Percentiles rank a stretch among this genome's conserved stretches.
Evolutionary conservation across 64 coral and sea anemone genomes (phyloP).

Genomic region (Montipora foliosa): DNA sequence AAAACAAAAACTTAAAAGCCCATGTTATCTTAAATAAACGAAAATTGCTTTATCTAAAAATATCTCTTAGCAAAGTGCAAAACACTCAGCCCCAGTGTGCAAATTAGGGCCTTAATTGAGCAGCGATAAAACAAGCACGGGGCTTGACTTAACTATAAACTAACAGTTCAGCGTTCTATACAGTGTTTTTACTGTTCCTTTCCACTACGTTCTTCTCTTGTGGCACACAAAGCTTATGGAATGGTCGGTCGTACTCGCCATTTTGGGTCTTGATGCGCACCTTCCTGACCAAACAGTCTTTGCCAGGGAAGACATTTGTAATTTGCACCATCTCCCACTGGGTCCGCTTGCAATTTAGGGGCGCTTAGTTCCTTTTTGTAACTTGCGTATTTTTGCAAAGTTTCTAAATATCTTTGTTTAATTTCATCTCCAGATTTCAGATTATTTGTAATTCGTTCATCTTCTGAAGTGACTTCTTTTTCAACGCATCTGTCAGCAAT

Average conservation of each 20-base stretch:
- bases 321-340: neutral
- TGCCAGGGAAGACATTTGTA: neutral
- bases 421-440: constrained; percentile 52
- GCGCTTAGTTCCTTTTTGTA: constrained; percentile 69
- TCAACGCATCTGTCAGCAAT: constrained; percentile 27
- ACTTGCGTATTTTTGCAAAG: constrained; percentile 63
- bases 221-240: constrained; percentile 35
- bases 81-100: too few species aligned
- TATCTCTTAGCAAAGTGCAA: too few species aligned
- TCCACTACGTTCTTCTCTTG: constrained; percentile 18
- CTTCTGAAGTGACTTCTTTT: constrained; percentile 62
- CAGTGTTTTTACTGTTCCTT: too few species aligned
- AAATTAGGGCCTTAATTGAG: too few species aligned
- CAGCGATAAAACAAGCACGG: too few species aligned
- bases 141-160: too few species aligned
- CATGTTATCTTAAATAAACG: too few species aligned
- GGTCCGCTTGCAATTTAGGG: constrained; percentile 1
- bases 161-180: too few species aligned
- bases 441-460: constrained; percentile 66
- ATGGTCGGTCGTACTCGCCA: constrained; percentile 13
- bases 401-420: constrained; percentile 56
- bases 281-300: constrained; percentile 26
- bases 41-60: too few species aligned
- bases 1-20: too few species aligned
- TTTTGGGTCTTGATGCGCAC: constrained; percentile 23